Base-by-base conservation (phyloP, 2,113 vertebrate genomes). In the Pantherophis guttatus region DNA sequence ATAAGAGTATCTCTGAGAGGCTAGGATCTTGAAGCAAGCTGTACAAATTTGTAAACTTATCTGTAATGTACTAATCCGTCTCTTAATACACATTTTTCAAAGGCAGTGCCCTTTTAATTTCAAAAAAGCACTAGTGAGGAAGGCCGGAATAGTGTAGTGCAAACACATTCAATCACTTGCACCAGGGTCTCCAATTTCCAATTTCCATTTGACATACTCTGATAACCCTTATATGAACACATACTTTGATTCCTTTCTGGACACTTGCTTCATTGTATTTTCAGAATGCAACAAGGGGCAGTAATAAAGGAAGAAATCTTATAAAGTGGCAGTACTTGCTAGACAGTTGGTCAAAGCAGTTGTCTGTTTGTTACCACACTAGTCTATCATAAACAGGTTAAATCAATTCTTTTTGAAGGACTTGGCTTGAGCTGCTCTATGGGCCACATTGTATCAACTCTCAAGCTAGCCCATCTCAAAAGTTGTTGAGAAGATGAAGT, bases 181-280 rank as follows among this genome's bases (percentile, higher is more conserved):
- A 65, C 21, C 87, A 70, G 65, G 88, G 26, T 13, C 19, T 44
- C 88, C 15, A 8, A 5, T 0, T 0, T 2, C 57, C 52, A 90
- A 0, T 0, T 0, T 6, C 87, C 75, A 93, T 0, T 52, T 0
- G 0, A 91, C 23, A 58, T 26, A n/a, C 62, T 53, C 48, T 54
- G 50, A 55, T 19, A 52, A 52, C n/a, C 29, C 44, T 62, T 87
- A 23, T 13, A 62, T 21, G 33, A 9, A 52, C 39, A 11, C 5
- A 8, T 53, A 33, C 29, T 55, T 26, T 44, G 24, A 39, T 11
- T 13, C 17, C 7, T 62, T 52, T 87, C 29, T 26, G 3, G 4
- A 50, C 19, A 15, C 21, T 59, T 88, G 39, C 33, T 44, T 70
- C 23, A 12, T n/a, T 33, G 44, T 33, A 11, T 65, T 52, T 53